phyloP scores from a whole-genome alignment of 2,797 vertebrate species.

The Cossypha polioptera region DNA sequence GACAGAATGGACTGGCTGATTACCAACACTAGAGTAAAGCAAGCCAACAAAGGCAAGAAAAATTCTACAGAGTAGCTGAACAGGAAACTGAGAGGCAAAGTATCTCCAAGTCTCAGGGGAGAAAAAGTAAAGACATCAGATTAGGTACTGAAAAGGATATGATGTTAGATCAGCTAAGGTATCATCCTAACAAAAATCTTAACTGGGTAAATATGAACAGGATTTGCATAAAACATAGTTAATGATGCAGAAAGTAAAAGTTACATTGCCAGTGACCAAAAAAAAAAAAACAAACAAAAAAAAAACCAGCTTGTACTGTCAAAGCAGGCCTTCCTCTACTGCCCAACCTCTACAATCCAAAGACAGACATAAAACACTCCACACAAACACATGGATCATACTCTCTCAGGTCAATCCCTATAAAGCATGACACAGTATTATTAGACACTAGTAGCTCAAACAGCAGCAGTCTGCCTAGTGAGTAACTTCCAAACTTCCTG shows the following conservation, averaged over 20 bases:
- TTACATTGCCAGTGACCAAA: not conserved
- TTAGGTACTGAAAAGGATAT: not conserved
- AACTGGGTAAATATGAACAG: not conserved
- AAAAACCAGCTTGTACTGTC: not conserved
- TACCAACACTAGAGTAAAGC: not conserved
- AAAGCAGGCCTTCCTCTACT: not conserved
- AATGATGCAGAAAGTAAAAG: not conserved
- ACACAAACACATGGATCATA: not conserved
- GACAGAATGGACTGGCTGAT: not conserved
- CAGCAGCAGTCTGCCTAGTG: not conserved
- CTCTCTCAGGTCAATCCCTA: not conserved
- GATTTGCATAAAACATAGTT: not conserved
- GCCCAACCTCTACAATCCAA: not conserved
- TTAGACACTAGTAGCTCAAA: conserved; percentile 10
- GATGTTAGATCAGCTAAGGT: not conserved
- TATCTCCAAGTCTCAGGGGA: not conserved
- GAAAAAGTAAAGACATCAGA: not conserved
- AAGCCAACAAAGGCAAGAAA: not conserved
- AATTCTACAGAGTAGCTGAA: not conserved
- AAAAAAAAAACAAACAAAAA: not conserved
- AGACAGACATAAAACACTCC: not conserved
- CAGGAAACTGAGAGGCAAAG: not conserved
- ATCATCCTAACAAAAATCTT: not conserved
- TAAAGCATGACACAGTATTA: not conserved
- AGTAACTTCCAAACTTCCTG: not conserved